These are phyloP conservation scores for Horisme vitalbata DNA, from an alignment of 2,888 invertebrate species.

Conservation along the genomic window DNA sequence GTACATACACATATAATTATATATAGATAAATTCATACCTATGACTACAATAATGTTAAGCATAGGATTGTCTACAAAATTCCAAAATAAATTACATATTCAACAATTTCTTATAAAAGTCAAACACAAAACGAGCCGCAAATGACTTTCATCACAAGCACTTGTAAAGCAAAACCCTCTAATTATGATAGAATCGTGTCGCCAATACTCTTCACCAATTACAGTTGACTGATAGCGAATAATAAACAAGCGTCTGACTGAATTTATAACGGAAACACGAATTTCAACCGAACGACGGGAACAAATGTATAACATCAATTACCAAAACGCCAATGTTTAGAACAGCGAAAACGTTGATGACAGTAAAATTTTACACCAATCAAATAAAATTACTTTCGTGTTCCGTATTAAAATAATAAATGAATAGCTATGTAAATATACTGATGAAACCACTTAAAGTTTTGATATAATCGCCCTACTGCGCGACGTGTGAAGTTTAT, in stretches of 20 bases:
- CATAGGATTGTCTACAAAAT: not conserved
- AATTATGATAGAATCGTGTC: slow-evolving; percentile 41
- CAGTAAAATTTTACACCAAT: slow-evolving; percentile 38
- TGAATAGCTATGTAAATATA: too few relatives aligned
- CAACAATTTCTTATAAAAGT: not conserved
- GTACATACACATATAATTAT: not conserved
- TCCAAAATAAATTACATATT: not conserved
- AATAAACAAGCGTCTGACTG: slow-evolving; percentile 53
- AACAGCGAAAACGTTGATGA: slow-evolving; percentile 34
- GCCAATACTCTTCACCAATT: slow-evolving; percentile 50
- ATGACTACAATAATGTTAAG: too few relatives aligned
- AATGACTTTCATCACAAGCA: not conserved
- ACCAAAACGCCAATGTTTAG: slow-evolving; percentile 48
- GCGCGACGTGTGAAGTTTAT: too few relatives aligned
- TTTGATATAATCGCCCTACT: too few relatives aligned
- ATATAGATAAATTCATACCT: too few relatives aligned
- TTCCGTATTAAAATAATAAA: slow-evolving; percentile 6
- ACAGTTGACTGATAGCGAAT: slow-evolving; percentile 48
- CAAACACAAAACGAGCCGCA: not conserved
- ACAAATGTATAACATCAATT: slow-evolving; percentile 59
- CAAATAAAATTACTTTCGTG: slow-evolving; percentile 21
- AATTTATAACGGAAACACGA: slow-evolving; percentile 48
- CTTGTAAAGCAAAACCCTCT: not conserved
- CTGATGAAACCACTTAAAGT: too few relatives aligned
- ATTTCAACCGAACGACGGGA: slow-evolving; percentile 50